Base-by-base conservation (phyloP, 2,888 invertebrate species). In the Cheilosia soror region DNA sequence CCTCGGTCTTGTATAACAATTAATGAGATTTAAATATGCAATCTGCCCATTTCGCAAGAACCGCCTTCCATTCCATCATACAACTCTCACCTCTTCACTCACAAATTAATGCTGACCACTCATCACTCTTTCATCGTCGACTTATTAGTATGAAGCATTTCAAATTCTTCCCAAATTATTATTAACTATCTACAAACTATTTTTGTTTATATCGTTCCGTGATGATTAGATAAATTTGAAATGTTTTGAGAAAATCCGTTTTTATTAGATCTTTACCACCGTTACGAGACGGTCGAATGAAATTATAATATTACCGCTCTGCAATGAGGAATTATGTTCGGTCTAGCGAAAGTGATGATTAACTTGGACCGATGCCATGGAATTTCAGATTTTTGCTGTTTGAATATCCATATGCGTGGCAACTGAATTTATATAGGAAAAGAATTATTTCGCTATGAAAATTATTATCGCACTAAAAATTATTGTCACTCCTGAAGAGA, bases 321-420 rank as follows among this genome's bases (percentile, higher is more conserved):
- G 75, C 69, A 66, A 75, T 75, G 72, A 57, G 51, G 49, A 76
- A 63, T 81, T 72, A 76, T 81, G 76, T 72, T 85, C 81, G 89
- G 89, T 89, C 90, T 89, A 90, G 90, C 89, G 91, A 91, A 91
- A 90, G 91, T 91, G 90, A 87, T 89, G 91, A 89, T 90, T 91
- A 90, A 90, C 84, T 89, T 90, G 90, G 90, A 90, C 60, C 37
- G 6, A 27, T 87, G 90, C 90, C 90, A 91, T 88, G 80, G 89
- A 90, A 91, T 90, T 90, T 89, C 68, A 31, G 83, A 87, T 89
- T 88, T 37, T 89, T 87, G 87, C 89, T 89, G 88, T 89, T 42
- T 72, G 51, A 62, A 33, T 60, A 73, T 47, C 31, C 60, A 77
- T 60, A 71, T 37, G 25, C 42, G 72, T n/a, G 57, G 47, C 65